Evolutionary conservation across 2,797 vertebrate species (phyloP).

Genomic region (Paramormyrops hopkinsi): DNA sequence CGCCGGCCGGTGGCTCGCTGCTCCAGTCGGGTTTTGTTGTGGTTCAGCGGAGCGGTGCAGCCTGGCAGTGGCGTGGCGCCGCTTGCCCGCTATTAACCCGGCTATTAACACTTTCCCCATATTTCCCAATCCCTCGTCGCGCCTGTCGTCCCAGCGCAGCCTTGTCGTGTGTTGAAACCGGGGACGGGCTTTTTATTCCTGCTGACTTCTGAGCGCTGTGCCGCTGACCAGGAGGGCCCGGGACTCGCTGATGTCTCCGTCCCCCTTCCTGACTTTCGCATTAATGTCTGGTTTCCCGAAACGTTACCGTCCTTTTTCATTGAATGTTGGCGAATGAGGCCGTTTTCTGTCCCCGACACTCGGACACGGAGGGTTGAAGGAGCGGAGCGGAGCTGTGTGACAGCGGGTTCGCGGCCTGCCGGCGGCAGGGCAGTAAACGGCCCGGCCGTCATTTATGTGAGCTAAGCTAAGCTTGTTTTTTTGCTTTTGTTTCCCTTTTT

Average conservation of each 20-base stretch:
- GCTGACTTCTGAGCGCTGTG: background rate
- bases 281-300: background rate
- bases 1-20: background rate
- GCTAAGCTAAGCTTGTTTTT: background rate
- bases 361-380: background rate
- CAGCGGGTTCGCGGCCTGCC: background rate
- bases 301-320: background rate
- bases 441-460: background rate
- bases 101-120: background rate
- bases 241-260: background rate
- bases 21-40: background rate
- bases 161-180: background rate
- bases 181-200: background rate
- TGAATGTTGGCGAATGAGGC: background rate
- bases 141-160: background rate
- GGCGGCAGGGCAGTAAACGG: background rate
- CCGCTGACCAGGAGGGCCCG: background rate
- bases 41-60: background rate
- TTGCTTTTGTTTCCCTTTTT: background rate
- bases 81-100: background rate
- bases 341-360: background rate
- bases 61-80: background rate
- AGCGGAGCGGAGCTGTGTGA: background rate
- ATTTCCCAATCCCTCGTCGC: background rate
- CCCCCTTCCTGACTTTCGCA: background rate